Percentiles rank a stretch among this genome's conserved stretches.
These are phyloP conservation scores for Halisarca cf. caerulea DNA, from an alignment of 37 sponge, comb jelly and placozoan species.

Conservation along the genomic window DNA sequence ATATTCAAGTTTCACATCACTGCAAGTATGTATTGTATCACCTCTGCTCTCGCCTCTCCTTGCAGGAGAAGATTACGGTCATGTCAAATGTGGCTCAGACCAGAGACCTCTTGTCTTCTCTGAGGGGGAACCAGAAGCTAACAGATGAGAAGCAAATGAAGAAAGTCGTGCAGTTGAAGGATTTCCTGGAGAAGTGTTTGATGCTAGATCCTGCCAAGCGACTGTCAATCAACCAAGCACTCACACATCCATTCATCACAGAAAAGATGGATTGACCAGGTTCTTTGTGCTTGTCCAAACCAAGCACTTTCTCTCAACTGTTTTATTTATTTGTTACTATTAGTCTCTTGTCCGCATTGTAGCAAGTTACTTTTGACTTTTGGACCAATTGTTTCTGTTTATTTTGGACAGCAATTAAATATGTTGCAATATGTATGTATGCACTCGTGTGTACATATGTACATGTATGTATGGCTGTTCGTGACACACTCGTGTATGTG, in stretches of 20 bases:
- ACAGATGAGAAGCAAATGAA: constrained; percentile 73
- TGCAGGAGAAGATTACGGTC: constrained; percentile 89
- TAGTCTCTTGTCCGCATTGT: background rate
- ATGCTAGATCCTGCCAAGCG: constrained; percentile 90
- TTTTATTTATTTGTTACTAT: too few species aligned
- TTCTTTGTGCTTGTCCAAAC: background rate
- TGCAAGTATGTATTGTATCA: too few species aligned
- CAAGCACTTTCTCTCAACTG: too few species aligned
- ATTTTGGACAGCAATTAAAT: too few species aligned
- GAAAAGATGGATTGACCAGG: constrained; percentile 74
- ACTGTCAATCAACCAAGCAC: constrained; percentile 87
- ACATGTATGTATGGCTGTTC: background rate
- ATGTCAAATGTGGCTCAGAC: constrained; percentile 68
- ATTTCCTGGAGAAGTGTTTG: constrained; percentile 86
- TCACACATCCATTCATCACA: constrained; percentile 90
- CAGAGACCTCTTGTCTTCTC: constrained; percentile 70
- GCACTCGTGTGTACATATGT: background rate
- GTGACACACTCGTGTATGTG: background rate
- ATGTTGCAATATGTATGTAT: too few species aligned
- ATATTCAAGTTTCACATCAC: too few species aligned
- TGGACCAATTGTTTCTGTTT: too few species aligned
- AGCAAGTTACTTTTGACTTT: too few species aligned
- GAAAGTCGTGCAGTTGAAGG: constrained; percentile 90
- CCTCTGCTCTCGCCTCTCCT: background rate
- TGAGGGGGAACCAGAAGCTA: constrained; percentile 81